phyloP scores from a whole-genome alignment of 37 sponge, comb jelly and placozoan genomes.

The Hormiphora californensis region DNA sequence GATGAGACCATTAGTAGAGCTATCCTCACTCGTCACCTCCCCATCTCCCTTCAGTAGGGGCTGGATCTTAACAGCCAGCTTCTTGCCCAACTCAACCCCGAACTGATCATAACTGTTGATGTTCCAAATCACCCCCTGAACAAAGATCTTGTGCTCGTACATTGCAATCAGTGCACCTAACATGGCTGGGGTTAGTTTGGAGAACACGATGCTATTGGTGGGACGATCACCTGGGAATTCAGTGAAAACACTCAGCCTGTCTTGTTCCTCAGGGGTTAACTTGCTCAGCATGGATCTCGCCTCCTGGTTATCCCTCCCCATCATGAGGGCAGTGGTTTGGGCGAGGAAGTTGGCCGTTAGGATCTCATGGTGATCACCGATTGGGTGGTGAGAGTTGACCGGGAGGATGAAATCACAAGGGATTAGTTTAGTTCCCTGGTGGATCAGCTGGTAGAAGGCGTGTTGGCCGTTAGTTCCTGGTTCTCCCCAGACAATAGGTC shows the following conservation, averaged over 20 bases:
- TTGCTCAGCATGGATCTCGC: conserved; percentile 69
- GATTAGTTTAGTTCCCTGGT: conserved; percentile 94
- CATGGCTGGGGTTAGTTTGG: conserved; percentile 83
- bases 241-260: conserved; percentile 56
- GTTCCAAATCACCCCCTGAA: conserved; percentile 97
- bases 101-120: conserved; percentile 98
- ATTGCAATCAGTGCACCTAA: conserved; percentile 86
- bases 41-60: conserved; percentile 71
- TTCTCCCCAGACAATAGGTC: conserved; percentile 99
- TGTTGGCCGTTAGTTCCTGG: conserved; percentile 99
- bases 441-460: conserved; percentile 99
- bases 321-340: conserved; percentile 96
- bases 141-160: conserved; percentile 98
- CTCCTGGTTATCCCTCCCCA: conserved; percentile 85
- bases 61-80: conserved; percentile 94
- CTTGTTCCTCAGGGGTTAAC: conserved; percentile 12
- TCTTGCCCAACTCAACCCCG: conserved; percentile 99
- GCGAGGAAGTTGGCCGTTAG: conserved; percentile 94
- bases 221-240: conserved; percentile 94
- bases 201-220: conserved; percentile 87
- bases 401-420: conserved; percentile 97
- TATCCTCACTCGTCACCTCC: conserved; percentile 70
- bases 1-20: conserved; percentile 95
- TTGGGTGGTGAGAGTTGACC: conserved; percentile 86
- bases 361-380: conserved; percentile 96